Evolutionary conservation across 1,140 invertebrate genomes (phyloP).

Genomic region (Bombus fervidus): DNA sequence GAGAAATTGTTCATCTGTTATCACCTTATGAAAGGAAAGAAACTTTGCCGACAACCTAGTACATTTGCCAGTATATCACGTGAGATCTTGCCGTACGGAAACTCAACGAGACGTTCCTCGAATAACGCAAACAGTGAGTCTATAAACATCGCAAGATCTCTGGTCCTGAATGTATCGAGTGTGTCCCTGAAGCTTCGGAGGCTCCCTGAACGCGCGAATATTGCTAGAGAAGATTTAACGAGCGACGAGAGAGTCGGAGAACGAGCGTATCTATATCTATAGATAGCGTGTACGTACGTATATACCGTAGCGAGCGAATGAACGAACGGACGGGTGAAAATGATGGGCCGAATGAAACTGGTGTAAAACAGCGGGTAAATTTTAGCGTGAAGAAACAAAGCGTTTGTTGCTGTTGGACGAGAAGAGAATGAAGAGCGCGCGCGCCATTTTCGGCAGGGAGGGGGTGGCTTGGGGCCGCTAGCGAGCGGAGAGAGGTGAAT

Average conservation of each 20-base stretch:
- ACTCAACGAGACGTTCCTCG: neutral
- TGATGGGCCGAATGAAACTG: constrained; percentile 51
- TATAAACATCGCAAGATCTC: neutral
- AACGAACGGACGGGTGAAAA: constrained; percentile 13
- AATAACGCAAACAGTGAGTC: neutral
- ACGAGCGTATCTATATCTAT: no score
- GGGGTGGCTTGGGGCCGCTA: constrained; percentile 41
- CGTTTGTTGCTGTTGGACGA: constrained; percentile 52
- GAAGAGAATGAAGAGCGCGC: constrained; percentile 66
- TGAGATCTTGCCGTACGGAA: fast-evolving
- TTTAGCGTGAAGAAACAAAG: constrained; percentile 62
- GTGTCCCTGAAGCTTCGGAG: neutral
- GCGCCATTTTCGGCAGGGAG: constrained; percentile 59
- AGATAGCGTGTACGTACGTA: neutral
- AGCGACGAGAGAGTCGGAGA: neutral
- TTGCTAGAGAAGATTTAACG: constrained; percentile 1
- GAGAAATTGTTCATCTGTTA: no score
- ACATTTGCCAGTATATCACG: no score
- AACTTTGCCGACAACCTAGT: no score
- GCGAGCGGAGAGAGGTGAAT: constrained; percentile 65
- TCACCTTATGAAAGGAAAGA: no score
- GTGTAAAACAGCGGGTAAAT: constrained; percentile 58
- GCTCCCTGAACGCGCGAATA: constrained; percentile 17
- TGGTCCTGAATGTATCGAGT: neutral
- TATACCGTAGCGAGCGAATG: neutral